A percentile compares a stretch with the other conserved stretches of the same genome.
Evolutionary conservation across 2,888 invertebrate species (phyloP).

Genomic region (Galerucella pusilla): DNA sequence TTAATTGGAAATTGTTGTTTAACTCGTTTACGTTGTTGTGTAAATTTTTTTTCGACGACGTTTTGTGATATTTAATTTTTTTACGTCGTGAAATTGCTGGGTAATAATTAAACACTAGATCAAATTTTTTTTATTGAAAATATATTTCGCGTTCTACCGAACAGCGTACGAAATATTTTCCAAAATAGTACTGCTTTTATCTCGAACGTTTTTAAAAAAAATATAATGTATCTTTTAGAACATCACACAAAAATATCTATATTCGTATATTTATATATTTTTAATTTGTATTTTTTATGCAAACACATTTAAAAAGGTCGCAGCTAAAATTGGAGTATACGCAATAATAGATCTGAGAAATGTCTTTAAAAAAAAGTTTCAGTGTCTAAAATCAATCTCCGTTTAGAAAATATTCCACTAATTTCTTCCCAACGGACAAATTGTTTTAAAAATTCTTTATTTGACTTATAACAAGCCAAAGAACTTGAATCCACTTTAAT

Average conservation of each 20-base stretch:
- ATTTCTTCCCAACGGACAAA: too few relatives aligned
- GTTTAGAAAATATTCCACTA: too few relatives aligned
- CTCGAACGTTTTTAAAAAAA: slow-evolving; percentile 12
- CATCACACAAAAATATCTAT: slow-evolving; percentile 6
- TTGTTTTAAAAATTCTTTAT: too few relatives aligned
- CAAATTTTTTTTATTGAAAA: slow-evolving; percentile 6
- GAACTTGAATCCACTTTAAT: too few relatives aligned
- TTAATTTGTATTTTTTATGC: neutral
- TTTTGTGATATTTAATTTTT: slow-evolving; percentile 27
- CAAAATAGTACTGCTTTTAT: slow-evolving; percentile 30
- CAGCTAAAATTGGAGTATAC: too few relatives aligned
- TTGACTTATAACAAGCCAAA: too few relatives aligned
- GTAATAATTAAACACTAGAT: neutral
- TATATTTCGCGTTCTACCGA: slow-evolving; percentile 14
- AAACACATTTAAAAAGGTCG: neutral
- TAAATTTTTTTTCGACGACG: neutral
- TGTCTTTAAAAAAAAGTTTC: too few relatives aligned
- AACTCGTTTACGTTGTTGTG: neutral
- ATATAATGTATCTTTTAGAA: slow-evolving; percentile 15
- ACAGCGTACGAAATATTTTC: slow-evolving; percentile 15
- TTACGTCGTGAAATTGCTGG: slow-evolving; percentile 11
- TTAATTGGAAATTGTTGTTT: neutral
- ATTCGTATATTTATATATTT: neutral
- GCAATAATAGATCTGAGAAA: too few relatives aligned
- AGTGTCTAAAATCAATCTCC: too few relatives aligned